phyloP scores from a whole-genome alignment of 1,140 invertebrate genomes.

The Acromyrmex echinatior region DNA sequence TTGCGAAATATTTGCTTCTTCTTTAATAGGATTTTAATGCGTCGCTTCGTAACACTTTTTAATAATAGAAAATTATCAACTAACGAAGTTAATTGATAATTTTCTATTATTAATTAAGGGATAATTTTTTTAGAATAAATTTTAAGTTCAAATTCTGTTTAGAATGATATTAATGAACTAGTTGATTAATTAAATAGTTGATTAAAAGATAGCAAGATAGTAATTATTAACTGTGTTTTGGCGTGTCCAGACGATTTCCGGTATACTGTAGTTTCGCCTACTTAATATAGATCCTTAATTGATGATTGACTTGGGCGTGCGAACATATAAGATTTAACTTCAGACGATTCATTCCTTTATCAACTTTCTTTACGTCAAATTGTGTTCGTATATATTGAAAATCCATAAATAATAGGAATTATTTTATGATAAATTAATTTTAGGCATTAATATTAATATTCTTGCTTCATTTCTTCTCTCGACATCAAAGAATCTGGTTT shows the following conservation, averaged over 20 bases:
- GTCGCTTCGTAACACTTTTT: background rate
- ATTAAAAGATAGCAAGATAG: background rate
- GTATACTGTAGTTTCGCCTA: background rate
- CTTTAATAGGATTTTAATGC: background rate
- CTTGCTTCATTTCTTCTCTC: background rate
- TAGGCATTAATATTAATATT: background rate
- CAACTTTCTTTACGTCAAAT: constrained; percentile 9
- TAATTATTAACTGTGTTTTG: constrained; percentile 2
- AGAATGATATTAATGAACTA: background rate
- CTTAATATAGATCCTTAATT: constrained; percentile 23
- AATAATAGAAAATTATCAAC: background rate
- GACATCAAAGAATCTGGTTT: background rate
- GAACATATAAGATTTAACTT: background rate
- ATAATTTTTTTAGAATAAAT: background rate
- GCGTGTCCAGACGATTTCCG: constrained; percentile 4
- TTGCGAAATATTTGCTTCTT: background rate
- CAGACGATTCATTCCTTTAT: constrained; percentile 35
- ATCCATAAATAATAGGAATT: background rate
- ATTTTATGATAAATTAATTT: background rate
- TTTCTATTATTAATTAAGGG: background rate
- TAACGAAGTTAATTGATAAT: background rate
- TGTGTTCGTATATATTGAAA: background rate
- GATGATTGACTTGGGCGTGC: background rate
- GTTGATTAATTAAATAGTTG: background rate
- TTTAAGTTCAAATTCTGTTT: background rate